phyloP scores from a whole-genome alignment of 2,888 invertebrate species.

The Tenodera sinensis region DNA sequence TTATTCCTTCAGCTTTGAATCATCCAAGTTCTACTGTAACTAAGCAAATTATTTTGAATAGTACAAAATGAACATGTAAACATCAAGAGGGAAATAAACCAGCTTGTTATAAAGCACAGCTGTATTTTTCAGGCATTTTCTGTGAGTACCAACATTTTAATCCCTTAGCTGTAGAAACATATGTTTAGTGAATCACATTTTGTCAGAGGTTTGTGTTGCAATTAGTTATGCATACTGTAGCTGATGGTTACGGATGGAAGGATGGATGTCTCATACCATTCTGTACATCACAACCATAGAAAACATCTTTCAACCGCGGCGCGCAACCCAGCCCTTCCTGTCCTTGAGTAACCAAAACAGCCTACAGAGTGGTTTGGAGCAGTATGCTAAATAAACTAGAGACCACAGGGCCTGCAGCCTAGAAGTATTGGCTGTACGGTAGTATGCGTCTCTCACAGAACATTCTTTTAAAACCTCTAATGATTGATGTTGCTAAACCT shows the following conservation, averaged over 20 bases:
- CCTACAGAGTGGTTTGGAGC: conserved; percentile 25
- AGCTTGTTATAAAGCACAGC: too few species aligned
- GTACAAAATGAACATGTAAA: too few species aligned
- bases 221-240: conserved; percentile 21
- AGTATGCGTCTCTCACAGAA: conserved; percentile 34
- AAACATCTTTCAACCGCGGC: conserved; percentile 19
- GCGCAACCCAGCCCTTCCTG: conserved; percentile 21
- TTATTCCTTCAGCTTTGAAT: too few species aligned
- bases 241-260: conserved; percentile 24
- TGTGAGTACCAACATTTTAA: too few species aligned
- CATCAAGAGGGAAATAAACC: too few species aligned
- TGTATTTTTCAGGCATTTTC: too few species aligned
- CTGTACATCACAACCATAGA: conserved; percentile 24
- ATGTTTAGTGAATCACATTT: too few species aligned
- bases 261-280: conserved; percentile 25
- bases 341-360: conserved; percentile 17
- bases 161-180: too few species aligned
- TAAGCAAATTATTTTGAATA: too few species aligned
- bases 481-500: not conserved
- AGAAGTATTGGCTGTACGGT: conserved; percentile 32
- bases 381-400: conserved; percentile 32
- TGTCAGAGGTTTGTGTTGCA: not conserved
- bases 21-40: too few species aligned
- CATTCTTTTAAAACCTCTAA: not conserved
- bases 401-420: conserved; percentile 33